These are phyloP conservation scores for Pseudotriccus pelzelni DNA, from an alignment of 2,797 vertebrate species.

Conservation along the genomic window DNA sequence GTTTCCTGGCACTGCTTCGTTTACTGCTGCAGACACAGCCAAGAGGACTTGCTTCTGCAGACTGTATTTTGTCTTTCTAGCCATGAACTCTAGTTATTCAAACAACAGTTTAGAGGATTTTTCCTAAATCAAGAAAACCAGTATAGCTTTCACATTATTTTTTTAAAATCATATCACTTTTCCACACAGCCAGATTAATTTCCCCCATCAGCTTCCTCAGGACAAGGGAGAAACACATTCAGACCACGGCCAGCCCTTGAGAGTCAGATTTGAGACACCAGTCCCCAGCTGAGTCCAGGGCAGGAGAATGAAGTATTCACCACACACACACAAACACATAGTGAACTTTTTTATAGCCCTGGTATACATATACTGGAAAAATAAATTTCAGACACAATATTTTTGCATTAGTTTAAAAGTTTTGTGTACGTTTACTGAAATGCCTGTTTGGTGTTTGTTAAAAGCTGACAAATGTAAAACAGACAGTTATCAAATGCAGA, in stretches of 20 bases:
- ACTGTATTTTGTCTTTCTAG: conserved; percentile 23
- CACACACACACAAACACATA: neutral
- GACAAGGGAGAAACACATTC: neutral
- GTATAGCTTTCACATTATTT: neutral
- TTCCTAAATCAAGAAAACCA: neutral
- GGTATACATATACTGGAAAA: neutral
- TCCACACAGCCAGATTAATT: neutral
- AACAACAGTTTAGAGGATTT: neutral
- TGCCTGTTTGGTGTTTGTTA: neutral
- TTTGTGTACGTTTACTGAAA: neutral
- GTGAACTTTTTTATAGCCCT: neutral
- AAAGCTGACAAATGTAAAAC: neutral
- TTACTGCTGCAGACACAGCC: neutral
- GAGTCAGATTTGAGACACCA: neutral
- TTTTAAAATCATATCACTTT: neutral
- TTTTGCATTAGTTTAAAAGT: neutral
- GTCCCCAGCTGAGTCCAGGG: neutral
- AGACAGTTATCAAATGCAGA: neutral
- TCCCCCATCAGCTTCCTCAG: neutral
- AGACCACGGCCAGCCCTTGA: neutral
- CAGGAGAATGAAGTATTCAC: neutral
- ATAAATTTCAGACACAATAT: neutral
- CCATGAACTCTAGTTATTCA: neutral
- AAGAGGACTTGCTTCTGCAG: conserved; percentile 9
- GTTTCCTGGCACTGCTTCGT: conserved; percentile 23